Evolutionary conservation across 2,113 vertebrate genomes (phyloP), one percentile per base, ranked within the genome.

Genomic region (Eptesicus fuscus): DNA sequence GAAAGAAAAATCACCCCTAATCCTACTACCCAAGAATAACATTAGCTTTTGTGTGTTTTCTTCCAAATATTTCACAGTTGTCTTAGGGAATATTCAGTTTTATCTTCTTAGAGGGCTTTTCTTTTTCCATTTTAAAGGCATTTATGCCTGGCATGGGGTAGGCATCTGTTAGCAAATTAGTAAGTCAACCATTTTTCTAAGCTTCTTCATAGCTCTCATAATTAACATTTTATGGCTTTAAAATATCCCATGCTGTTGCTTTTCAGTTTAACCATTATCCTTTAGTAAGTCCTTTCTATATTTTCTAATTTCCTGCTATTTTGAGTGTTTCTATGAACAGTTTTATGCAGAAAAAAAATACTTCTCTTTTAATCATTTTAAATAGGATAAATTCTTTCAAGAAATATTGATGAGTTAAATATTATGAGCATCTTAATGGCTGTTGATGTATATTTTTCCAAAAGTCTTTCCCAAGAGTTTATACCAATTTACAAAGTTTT

Each of bases 41-140:
- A 44, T 53, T 82, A 23, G 63, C 59, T 77, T 91, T 74, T 73
- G 5, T 49, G 59, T 56, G 30, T 88, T 96, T 9, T 85, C 44
- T 91, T 95, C 42, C 22, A 93, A 93, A 42, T 86, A 95, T 63
- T 91, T 91, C 22, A 74, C 86, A 56, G 63, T 20, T 83, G 89
- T 69, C 47, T 71, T 85, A 82, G 6, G 88, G 20, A 91, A 69
- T 63, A 73, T 56, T 91, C 44, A 73, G 37, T 85, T 96, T 91
- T 78, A 5, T 90, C 42, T 49, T 63, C 32, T 51, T 51, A 30
- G 42, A 67, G 25, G 61, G 16, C 67, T 67, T 76, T 95, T 69
- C 25, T 56, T 91, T 88, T 89, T 92, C 67, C 47, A 90, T 59
- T 87, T 86, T 87, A 85, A 79, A 86, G 69, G 7, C 25, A 6